Evolutionary conservation across 1,140 invertebrate genomes (phyloP), one percentile per base, ranked within the genome.

Genomic region (Caenorhabditis elegans): DNA sequence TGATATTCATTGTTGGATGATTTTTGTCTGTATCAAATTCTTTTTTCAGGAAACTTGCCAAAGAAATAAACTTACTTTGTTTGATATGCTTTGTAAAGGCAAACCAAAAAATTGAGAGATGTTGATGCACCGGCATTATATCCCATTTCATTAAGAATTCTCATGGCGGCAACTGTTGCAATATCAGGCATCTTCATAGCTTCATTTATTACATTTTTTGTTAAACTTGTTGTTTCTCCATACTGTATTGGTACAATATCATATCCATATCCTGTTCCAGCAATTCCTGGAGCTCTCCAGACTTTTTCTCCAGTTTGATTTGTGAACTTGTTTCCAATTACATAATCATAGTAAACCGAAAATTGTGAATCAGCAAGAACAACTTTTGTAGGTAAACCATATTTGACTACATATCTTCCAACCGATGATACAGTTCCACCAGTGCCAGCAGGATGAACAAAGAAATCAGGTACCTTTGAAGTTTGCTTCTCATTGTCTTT

Each of bases 161-260:
- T 49, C 86, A 87, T 88, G 1, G 86, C 86, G 3, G 86, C 86
- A 31, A 83, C 86, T 5, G 79, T 83, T 15, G 85, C 86, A 39
- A 87, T 70, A 76, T 87, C 86, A 10, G 86, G 86, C 34, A 87
- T 79, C 80, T 86, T 87, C 47, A 88, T 78, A 0, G 87, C 83
- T 47, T 85, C 78, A 75, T 88, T 79, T 22, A 87, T 80, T 1
- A 85, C 86, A 46, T 78, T 53, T 28, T 83, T 83, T 6, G 78
- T 60, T n/a, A 87, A 46, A 83, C 86, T 86, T 5, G 83, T 86
- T 10, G 85, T 85, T 47, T 80, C 53, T 47, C 83, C 79, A 34
- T 76, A 83, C 10, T 80, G 19, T 0, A 82, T 80, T 26, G 85
- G 81, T 11, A 80, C 77, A 49, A 86, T 51, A 76, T 83, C 80